Percentiles rank a stretch among this genome's conserved stretches.
phyloP scores from a whole-genome alignment of 2,888 invertebrate genomes.

The Tiliacea citrago region DNA sequence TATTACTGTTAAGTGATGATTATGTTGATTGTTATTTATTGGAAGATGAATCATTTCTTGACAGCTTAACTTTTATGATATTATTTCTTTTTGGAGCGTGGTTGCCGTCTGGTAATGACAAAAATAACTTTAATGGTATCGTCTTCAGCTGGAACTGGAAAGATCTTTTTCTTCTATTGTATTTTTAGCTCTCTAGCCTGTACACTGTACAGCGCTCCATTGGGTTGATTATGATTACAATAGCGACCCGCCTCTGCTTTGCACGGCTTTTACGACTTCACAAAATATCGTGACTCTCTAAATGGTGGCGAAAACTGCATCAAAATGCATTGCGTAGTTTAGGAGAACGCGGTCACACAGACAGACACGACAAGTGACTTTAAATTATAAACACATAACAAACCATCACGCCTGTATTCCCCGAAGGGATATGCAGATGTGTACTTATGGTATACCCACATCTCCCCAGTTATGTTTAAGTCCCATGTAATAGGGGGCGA shows the following conservation, averaged over 20 bases:
- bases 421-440: too few relatives aligned
- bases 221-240: neutral
- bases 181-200: neutral
- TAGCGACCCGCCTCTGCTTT: too few relatives aligned
- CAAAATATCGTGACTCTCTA: neutral
- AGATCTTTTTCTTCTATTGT: neutral
- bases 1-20: constrained; percentile 28
- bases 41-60: neutral
- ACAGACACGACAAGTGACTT: neutral
- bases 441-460: too few relatives aligned
- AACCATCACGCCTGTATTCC: too few relatives aligned
- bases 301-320: too few relatives aligned
- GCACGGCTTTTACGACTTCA: too few relatives aligned
- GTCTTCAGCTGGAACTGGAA: neutral
- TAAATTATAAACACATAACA: neutral
- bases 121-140: neutral
- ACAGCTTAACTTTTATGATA: neutral
- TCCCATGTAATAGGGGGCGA: too few relatives aligned
- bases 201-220: neutral
- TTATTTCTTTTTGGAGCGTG: neutral
- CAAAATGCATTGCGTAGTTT: too few relatives aligned
- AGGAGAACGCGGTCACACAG: neutral
- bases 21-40: constrained; percentile 28
- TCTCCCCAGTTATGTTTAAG: too few relatives aligned
- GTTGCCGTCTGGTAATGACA: neutral